Evolutionary conservation across 1,140 invertebrate species (phyloP).

Genomic region (Drosophila pseudoobscura): DNA sequence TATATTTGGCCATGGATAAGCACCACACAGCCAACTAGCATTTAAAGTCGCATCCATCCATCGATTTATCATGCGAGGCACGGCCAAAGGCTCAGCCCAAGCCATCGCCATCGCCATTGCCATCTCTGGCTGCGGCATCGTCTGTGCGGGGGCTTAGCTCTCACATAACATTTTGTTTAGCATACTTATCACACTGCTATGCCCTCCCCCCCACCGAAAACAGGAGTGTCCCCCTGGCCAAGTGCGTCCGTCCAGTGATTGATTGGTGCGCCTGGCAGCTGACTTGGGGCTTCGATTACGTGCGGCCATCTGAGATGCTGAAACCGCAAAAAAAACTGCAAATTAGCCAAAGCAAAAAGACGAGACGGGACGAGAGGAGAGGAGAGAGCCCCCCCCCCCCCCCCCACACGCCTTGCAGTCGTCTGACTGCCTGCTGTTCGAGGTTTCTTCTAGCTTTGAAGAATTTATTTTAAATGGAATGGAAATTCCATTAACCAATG

Average conservation of each 20-base stretch:
- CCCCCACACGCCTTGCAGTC: too few species aligned
- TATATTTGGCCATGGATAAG: slow-evolving; percentile 22
- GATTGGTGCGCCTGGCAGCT: slow-evolving; percentile 52
- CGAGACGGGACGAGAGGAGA: too few species aligned
- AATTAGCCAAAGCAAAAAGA: slow-evolving; percentile 35
- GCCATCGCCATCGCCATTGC: too few species aligned
- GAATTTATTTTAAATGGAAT: background rate
- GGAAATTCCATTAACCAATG: background rate
- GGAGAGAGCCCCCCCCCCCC: too few species aligned
- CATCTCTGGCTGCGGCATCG: too few species aligned
- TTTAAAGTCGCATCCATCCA: slow-evolving; percentile 55
- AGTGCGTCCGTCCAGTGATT: slow-evolving; percentile 52
- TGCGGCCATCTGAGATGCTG: slow-evolving; percentile 46
- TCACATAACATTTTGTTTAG: slow-evolving; percentile 57
- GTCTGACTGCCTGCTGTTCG: too few species aligned
- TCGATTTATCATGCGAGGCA: slow-evolving; percentile 60
- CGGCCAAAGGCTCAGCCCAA: slow-evolving; percentile 20
- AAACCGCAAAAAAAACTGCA: slow-evolving; percentile 53
- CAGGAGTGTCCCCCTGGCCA: background rate
- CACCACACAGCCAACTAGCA: slow-evolving; percentile 42
- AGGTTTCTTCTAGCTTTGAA: background rate
- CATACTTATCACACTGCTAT: slow-evolving; percentile 53
- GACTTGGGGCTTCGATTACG: slow-evolving; percentile 48
- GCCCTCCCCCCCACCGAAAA: background rate
- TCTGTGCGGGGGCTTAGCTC: background rate